These are phyloP conservation scores for Phoenoteleia sp. DNA, from an alignment of 2,888 invertebrate genomes.

Conservation along the genomic window DNA sequence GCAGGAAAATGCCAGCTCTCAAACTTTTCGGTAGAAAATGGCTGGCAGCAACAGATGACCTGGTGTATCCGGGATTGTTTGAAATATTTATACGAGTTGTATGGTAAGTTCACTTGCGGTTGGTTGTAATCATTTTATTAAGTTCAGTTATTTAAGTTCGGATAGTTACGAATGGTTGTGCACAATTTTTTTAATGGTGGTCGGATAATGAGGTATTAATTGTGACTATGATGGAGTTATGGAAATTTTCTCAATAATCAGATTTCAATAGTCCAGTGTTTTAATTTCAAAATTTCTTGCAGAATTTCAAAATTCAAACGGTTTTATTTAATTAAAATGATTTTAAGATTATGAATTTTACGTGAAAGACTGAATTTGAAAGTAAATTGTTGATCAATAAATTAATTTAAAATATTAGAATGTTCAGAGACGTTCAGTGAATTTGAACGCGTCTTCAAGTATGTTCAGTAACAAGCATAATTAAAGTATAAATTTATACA, in stretches of 20 bases:
- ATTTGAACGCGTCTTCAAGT: too few relatives aligned
- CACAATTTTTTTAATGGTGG: constrained; percentile 29
- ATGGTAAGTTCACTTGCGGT: constrained; percentile 87
- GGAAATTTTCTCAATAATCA: constrained; percentile 26
- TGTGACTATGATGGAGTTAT: background rate
- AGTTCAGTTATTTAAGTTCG: background rate
- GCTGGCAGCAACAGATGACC: constrained; percentile 97
- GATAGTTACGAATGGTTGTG: constrained; percentile 2
- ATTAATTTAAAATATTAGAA: too few relatives aligned
- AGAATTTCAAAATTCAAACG: too few relatives aligned
- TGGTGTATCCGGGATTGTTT: constrained; percentile 95
- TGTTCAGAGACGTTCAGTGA: too few relatives aligned
- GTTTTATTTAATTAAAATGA: too few relatives aligned
- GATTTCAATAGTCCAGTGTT: too few relatives aligned
- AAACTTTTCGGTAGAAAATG: constrained; percentile 95
- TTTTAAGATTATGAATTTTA: too few relatives aligned
- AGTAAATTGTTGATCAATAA: too few relatives aligned
- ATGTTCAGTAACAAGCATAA: too few relatives aligned
- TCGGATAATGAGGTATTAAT: constrained; percentile 20
- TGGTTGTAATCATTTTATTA: background rate
- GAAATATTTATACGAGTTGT: constrained; percentile 91
- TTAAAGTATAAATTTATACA: too few relatives aligned
- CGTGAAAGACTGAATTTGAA: too few relatives aligned
- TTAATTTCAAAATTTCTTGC: too few relatives aligned
- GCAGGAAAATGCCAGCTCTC: constrained; percentile 93